Percentiles rank a stretch among this genome's conserved stretches.
Conservation (phyloP, 1,140 invertebrate genomes). For the Bombus terrestris region DNA sequence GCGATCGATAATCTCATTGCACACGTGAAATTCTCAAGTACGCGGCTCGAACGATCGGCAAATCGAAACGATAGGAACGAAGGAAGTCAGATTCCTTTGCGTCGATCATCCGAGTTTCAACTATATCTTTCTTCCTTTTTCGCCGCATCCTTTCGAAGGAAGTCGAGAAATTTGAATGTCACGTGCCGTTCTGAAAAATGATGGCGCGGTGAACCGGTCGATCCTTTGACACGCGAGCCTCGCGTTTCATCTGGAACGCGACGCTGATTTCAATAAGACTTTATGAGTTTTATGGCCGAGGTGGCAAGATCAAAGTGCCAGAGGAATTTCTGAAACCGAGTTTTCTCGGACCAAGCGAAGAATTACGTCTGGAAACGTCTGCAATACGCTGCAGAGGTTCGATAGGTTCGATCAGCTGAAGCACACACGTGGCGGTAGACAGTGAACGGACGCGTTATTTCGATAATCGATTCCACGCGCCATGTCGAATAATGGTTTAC, state of each 20-base stretch:
- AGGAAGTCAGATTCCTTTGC: not conserved
- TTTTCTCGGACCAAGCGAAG: no score
- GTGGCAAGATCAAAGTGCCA: not conserved
- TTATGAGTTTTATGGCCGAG: not conserved
- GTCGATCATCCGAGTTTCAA: not conserved
- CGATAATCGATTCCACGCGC: constrained; percentile 63
- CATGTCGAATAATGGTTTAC: constrained; percentile 62
- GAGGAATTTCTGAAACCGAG: not conserved
- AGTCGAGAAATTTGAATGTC: constrained; percentile 36
- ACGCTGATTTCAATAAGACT: not conserved
- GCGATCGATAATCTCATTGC: not conserved
- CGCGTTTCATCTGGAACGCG: not conserved
- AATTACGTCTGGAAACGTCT: not conserved
- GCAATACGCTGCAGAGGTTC: no score
- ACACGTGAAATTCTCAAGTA: not conserved
- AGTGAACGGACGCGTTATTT: constrained; percentile 24
- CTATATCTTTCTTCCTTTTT: not conserved
- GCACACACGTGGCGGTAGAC: not conserved
- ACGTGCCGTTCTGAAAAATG: constrained; percentile 35
- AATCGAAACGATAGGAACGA: not conserved
- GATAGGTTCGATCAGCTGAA: not conserved
- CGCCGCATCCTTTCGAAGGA: constrained; percentile 7
- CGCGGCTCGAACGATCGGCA: not conserved
- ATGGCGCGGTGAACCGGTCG: constrained; percentile 20
- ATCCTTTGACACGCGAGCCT: constrained; percentile 21